Percentiles rank a stretch among this genome's conserved stretches.
phyloP scores from a whole-genome alignment of 1,140 invertebrate species.

The Drosophila trapezifrons region DNA sequence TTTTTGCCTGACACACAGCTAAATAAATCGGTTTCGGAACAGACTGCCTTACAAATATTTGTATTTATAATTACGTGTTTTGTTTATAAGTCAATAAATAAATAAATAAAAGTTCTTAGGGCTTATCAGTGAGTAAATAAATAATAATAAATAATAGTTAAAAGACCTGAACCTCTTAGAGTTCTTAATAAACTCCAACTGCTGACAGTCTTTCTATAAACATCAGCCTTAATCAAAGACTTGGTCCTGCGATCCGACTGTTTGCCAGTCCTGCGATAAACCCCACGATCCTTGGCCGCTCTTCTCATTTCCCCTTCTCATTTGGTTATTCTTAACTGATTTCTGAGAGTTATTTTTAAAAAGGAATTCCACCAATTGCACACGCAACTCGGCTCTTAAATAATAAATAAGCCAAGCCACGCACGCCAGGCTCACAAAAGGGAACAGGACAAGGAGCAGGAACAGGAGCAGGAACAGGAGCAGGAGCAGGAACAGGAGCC shows the following conservation, averaged over 20 bases:
- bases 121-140: too few relatives aligned
- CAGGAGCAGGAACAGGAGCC: background rate
- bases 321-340: conserved; percentile 61
- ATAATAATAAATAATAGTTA: too few relatives aligned
- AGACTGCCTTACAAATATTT: background rate
- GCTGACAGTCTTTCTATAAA: too few relatives aligned
- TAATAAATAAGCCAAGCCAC: conserved; percentile 67
- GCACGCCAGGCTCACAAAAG: conserved; percentile 21
- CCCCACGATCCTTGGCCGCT: conserved; percentile 10
- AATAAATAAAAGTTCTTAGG: too few relatives aligned
- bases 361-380: conserved; percentile 59
- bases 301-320: conserved; percentile 3
- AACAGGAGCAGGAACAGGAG: background rate
- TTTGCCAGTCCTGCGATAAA: conserved; percentile 17
- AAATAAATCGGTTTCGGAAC: background rate
- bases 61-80: background rate
- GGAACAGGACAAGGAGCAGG: conserved; percentile 4
- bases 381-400: conserved; percentile 61
- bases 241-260: too few relatives aligned
- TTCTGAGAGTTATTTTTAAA: conserved; percentile 46
- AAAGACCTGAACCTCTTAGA: too few relatives aligned
- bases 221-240: too few relatives aligned
- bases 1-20: conserved; percentile 23
- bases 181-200: too few relatives aligned
- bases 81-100: background rate